A percentile compares a stretch with the other conserved stretches of the same genome.
phyloP scores from a whole-genome alignment of 1,140 invertebrate genomes.

The Dendroctonus valens region DNA sequence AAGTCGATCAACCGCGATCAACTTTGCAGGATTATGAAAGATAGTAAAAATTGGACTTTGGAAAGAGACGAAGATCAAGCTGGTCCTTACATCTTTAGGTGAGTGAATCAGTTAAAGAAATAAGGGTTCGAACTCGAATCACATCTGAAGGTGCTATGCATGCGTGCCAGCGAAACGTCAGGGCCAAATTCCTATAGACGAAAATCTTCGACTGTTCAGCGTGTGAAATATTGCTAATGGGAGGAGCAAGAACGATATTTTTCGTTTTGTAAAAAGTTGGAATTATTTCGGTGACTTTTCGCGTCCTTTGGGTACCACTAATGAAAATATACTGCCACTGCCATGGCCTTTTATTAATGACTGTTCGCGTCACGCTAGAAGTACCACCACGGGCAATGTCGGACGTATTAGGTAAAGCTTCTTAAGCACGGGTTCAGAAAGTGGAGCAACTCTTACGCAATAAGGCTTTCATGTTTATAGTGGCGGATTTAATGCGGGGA shows the following conservation, averaged over 20 bases:
- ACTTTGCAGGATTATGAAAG: constrained; percentile 62
- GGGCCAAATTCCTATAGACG: too few relatives aligned
- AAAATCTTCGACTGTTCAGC: too few relatives aligned
- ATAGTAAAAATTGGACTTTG: constrained; percentile 67
- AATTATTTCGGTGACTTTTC: neutral
- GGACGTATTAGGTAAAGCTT: constrained; percentile 29
- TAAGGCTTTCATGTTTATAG: too few relatives aligned
- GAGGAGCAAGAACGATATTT: too few relatives aligned
- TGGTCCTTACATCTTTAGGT: constrained; percentile 72
- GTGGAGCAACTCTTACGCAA: constrained; percentile 20
- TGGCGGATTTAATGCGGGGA: too few relatives aligned
- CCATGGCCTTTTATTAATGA: constrained; percentile 18
- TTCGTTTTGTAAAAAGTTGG: neutral
- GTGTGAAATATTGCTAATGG: too few relatives aligned
- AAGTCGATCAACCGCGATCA: constrained; percentile 57
- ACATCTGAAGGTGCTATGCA: too few relatives aligned
- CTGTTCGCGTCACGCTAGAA: constrained; percentile 19
- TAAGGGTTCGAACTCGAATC: too few relatives aligned
- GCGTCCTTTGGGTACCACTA: neutral
- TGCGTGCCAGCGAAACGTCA: too few relatives aligned
- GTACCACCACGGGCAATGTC: constrained; percentile 37
- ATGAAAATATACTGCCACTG: constrained; percentile 25
- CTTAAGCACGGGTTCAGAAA: constrained; percentile 24
- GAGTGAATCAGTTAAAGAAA: constrained; percentile 27
- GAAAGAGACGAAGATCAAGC: constrained; percentile 78